Conservation (phyloP, 2,888 invertebrate species). For the Philereme vetulata region DNA sequence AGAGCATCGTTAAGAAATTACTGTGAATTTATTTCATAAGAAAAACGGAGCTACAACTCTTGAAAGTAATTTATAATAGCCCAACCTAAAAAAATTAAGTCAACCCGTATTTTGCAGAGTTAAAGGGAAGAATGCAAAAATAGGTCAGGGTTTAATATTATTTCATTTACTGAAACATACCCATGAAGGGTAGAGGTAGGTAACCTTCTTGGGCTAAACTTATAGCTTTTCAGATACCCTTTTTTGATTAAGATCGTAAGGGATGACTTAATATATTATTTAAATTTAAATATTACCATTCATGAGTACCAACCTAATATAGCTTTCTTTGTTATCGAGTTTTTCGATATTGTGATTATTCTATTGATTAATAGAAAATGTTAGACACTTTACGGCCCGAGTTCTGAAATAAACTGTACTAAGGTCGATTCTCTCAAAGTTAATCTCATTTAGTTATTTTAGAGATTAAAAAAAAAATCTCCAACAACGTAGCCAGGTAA, state of each 20-base stretch:
- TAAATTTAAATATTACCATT: constrained; percentile 6
- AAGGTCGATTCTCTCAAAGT: too few relatives aligned
- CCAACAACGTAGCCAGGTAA: too few relatives aligned
- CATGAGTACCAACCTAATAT: background rate
- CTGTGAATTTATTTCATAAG: constrained; percentile 37
- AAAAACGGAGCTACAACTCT: constrained; percentile 46
- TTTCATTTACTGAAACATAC: constrained; percentile 33
- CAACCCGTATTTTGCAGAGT: constrained; percentile 47
- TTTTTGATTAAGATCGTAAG: constrained; percentile 39
- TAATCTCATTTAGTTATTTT: too few relatives aligned
- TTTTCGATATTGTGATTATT: too few relatives aligned
- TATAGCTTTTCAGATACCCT: constrained; percentile 34
- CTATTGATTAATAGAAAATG: too few relatives aligned
- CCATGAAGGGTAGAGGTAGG: constrained; percentile 29
- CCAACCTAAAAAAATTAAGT: constrained; percentile 46
- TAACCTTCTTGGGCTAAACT: constrained; percentile 35
- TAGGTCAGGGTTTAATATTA: constrained; percentile 37
- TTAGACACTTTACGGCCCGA: too few relatives aligned
- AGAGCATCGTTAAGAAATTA: constrained; percentile 47
- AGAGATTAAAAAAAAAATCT: too few relatives aligned
- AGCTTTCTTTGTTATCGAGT: background rate
- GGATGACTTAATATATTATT: constrained; percentile 29
- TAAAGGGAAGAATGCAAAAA: constrained; percentile 42
- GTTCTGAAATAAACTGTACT: too few relatives aligned
- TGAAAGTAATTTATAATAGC: constrained; percentile 49